Conservation (phyloP, 1,140 invertebrate species). For the Diorhabda elongata region DNA sequence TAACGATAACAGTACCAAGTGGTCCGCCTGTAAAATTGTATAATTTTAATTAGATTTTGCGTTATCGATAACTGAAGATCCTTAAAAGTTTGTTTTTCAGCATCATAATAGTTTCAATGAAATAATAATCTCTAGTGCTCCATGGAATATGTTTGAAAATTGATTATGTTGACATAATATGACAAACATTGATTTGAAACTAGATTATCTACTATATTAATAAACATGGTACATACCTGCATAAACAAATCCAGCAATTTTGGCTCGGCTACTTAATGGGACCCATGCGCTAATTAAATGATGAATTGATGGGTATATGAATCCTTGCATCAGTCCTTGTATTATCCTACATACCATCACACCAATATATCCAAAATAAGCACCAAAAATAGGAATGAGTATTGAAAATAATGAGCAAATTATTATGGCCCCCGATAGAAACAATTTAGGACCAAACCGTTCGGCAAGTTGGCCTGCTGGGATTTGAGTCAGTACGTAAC, state of each 20-base stretch:
- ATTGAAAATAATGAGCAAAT: slow-evolving; percentile 50
- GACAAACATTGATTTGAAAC: no score
- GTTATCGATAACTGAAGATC: no score
- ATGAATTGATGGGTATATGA: slow-evolving; percentile 74
- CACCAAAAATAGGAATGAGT: slow-evolving; percentile 48
- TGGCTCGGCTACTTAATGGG: slow-evolving; percentile 39
- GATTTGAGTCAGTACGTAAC: slow-evolving; percentile 54
- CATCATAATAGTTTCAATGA: no score
- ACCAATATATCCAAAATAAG: slow-evolving; percentile 53
- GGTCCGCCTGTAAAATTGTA: slow-evolving; percentile 12
- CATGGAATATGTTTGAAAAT: no score
- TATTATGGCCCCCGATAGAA: slow-evolving; percentile 57
- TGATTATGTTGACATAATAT: no score
- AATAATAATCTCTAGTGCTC: no score
- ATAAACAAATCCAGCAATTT: slow-evolving; percentile 23
- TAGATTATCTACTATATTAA: no score
- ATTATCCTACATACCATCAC: slow-evolving; percentile 61
- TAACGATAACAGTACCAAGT: slow-evolving; percentile 61
- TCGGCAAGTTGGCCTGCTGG: slow-evolving; percentile 65
- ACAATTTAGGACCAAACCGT: slow-evolving; percentile 57
- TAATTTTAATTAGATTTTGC: no score
- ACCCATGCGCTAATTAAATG: slow-evolving; percentile 76
- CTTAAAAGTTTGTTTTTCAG: no score
- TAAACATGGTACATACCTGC: slow-evolving; percentile 12
- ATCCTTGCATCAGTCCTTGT: slow-evolving; percentile 74